Conservation (phyloP, 2,113 vertebrate species). For the Galeopterus variegatus region DNA sequence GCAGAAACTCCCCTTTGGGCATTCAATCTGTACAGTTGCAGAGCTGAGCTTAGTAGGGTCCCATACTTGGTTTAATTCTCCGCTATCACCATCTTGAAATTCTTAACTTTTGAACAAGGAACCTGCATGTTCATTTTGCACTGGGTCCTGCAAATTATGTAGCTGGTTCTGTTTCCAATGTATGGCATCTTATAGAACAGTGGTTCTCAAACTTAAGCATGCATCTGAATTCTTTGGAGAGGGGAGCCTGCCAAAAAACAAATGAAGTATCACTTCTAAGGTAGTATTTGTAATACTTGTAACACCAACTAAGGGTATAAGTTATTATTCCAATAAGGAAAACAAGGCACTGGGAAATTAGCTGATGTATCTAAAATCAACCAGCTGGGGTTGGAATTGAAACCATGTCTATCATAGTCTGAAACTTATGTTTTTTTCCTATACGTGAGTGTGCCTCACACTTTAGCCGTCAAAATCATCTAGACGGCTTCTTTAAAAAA, state of each 20-base stretch:
- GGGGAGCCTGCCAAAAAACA: background rate
- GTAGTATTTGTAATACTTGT: background rate
- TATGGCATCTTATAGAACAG: background rate
- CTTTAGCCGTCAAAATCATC: background rate
- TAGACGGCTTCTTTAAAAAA: background rate
- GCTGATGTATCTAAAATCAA: background rate
- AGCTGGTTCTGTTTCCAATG: background rate
- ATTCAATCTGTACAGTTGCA: background rate
- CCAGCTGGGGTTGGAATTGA: background rate
- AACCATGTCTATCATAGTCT: background rate
- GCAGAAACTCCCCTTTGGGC: background rate
- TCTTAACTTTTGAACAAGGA: constrained; percentile 3
- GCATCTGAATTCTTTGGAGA: background rate
- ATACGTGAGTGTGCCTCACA: background rate
- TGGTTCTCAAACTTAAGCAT: background rate
- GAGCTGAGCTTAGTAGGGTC: background rate
- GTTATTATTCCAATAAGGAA: background rate
- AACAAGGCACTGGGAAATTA: background rate
- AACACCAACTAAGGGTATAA: background rate
- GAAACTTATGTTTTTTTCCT: background rate
- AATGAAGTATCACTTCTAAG: background rate
- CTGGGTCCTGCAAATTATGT: background rate
- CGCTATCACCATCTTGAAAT: constrained; percentile 15
- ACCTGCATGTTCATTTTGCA: background rate
- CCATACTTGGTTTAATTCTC: background rate